Evolutionary conservation across 2,888 invertebrate species (phyloP), one percentile per base, ranked within the genome.

Genomic region (Mythimna impura): DNA sequence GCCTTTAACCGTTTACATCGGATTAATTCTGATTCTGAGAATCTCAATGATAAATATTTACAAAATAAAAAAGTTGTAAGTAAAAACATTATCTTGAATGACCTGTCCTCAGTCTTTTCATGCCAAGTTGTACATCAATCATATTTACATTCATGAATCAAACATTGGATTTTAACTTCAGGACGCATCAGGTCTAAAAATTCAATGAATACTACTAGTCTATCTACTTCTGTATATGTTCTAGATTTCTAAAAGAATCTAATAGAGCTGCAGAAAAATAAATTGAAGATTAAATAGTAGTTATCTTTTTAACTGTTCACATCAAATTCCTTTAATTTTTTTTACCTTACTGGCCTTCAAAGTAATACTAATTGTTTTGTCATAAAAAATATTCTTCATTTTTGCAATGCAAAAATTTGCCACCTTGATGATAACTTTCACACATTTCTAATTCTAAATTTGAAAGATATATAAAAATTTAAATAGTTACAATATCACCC

Each of bases 401-500:
- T n/a, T 50, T 65, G 22, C n/a, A 36, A 36, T 52, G 10, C 25
- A 47, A 47, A 47, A 47, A 47, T 55, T 3, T 58, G n/a, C 22
- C 34, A 57, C 17, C 22, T 34, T 62, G 5, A 66, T 58, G 22
- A 34, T 40, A 63, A 54, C 64, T 71, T 55, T 58, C 22, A 47
- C 58, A 63, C n/a, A 63, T 60, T 57, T 58, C n/a, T 73, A 76
- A 40, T 50, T 63, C 58, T 62, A 75, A 69, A 76, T 60, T 71
- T 10, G 22, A 43, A 80, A 57, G n/a, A 65, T 60, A 50, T 78
- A 71, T 57, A 71, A 66, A 73, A 72, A 43, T 62, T 67, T 52
- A 17, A 70, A 77, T 66, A 65, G 64, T 74, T 78, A 78, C 47
- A 83, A 83, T 86, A 84, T 86, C 81, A 87, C 82, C 82, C 82